Conservation (phyloP, 1,140 invertebrate genomes). For the Copidosoma floridanum region DNA sequence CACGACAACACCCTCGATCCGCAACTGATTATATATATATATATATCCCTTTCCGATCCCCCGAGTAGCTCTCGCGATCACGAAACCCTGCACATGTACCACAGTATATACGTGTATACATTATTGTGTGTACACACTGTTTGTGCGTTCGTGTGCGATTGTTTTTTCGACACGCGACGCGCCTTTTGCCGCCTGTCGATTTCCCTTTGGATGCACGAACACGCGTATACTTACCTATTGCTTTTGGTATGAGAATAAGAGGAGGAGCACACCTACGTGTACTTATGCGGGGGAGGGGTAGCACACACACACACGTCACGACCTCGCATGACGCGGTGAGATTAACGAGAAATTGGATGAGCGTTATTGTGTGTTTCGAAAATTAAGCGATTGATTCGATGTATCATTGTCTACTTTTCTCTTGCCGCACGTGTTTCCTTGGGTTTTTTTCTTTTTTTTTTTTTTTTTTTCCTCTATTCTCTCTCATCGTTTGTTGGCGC, state of each 20-base stretch:
- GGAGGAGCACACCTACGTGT: not conserved
- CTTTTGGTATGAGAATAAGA: too few species aligned
- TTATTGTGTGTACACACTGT: not conserved
- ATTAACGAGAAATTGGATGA: conserved; percentile 20
- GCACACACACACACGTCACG: not conserved
- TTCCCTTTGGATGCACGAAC: not conserved
- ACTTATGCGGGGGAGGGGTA: not conserved
- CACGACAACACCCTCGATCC: conserved; percentile 9
- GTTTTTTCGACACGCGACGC: conserved; percentile 43
- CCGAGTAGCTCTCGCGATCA: not conserved
- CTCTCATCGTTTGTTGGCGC: too few species aligned
- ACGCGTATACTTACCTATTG: not conserved
- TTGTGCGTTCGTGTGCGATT: conserved; percentile 37
- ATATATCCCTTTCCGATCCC: not conserved
- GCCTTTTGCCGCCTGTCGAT: conserved; percentile 29
- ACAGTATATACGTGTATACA: not conserved
- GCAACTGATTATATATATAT: too few species aligned
- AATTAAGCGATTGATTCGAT: conserved; percentile 25
- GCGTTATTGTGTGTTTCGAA: conserved; percentile 16
- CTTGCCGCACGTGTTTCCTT: too few species aligned
- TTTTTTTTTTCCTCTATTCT: too few species aligned
- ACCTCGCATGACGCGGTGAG: conserved; percentile 10
- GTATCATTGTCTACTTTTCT: conserved; percentile 1
- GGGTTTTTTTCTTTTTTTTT: too few species aligned
- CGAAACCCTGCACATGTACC: not conserved